A percentile compares a stretch with the other conserved stretches of the same genome.
Conservation (phyloP, 2,888 invertebrate genomes). For the Chirona hameri region DNA sequence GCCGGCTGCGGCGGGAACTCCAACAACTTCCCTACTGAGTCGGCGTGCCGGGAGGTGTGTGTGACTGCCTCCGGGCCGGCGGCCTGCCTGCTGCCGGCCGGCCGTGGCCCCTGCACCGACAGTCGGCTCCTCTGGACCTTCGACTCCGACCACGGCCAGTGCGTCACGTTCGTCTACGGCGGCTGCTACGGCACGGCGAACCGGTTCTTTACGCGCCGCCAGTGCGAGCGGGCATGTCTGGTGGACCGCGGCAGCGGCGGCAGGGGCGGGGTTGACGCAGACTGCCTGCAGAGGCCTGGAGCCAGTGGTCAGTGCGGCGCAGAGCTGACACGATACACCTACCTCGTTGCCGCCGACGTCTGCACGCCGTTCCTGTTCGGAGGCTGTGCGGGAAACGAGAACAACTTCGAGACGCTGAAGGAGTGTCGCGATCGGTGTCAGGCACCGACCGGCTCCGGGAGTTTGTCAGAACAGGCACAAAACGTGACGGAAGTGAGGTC, state of each 20-base stretch:
- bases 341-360: conserved; percentile 65
- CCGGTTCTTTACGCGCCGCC: conserved; percentile 71
- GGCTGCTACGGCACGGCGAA: conserved; percentile 92
- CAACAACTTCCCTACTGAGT: conserved; percentile 74
- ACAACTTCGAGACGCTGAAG: conserved; percentile 69
- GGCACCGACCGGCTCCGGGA: background rate
- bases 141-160: conserved; percentile 68
- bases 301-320: conserved; percentile 53
- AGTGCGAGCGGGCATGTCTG: conserved; percentile 71
- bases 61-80: conserved; percentile 71
- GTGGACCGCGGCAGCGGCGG: conserved; percentile 44
- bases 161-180: conserved; percentile 80
- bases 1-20: conserved; percentile 87
- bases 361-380: conserved; percentile 83
- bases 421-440: conserved; percentile 64
- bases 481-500: background rate
- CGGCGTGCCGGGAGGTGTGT: conserved; percentile 77
- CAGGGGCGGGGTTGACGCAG: conserved; percentile 70
- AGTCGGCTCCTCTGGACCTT: conserved; percentile 80
- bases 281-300: conserved; percentile 68
- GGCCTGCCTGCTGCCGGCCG: conserved; percentile 72
- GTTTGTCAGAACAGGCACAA: background rate
- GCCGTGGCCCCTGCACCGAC: conserved; percentile 74
- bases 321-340: conserved; percentile 66
- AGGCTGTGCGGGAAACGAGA: conserved; percentile 87